Base-by-base conservation (phyloP, 2,888 invertebrate genomes). In the Hyppa rectilinea region DNA sequence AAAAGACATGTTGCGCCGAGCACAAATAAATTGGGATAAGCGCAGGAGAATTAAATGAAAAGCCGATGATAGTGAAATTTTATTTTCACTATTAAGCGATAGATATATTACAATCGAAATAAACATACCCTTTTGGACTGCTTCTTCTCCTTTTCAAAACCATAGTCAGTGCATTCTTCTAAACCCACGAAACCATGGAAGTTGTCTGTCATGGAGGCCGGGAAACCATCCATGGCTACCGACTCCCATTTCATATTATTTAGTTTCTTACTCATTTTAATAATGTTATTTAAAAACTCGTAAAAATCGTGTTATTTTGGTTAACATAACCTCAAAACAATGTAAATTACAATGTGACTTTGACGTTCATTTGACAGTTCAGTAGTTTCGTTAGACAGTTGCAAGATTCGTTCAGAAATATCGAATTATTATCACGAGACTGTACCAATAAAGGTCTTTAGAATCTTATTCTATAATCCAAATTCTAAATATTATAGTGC, bases 101-200 rank as follows among this genome's bases (percentile, higher is more conserved):
- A 26, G 12, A 58, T 47, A 58, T 47, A 34, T 50, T 62, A 50
- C 2, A 65, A 40, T 10, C 4, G 34, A 62, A 26, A 26, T 40
- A 62, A 64, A 74, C 81, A 81, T 90, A 92, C 96, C 94, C 92
- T 95, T 93, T 87, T 92, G 6, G 85, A 78, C 72, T 78, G 90
- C 88, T 80, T 71, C 20, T 66, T 87, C 50, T 92, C 92, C 84
- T 89, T 94, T 81, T 95, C 96, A 55, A 97, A 89, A 75, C 96
- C 96, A 88, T 98, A 98, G 80, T 97, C 96, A 5, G 96, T 96
- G 73, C 98, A 96, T 87, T 98, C 98, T 92, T 98, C 98, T 53
- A 98, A 96, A 1, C 98, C 98, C 45, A 98, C 96, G 75, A 98
- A 96, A 17, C 97, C 97, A 78, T 97, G 97, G 64, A 97, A 95